Evolutionary conservation across 2,113 vertebrate genomes (phyloP).

Genomic region (Nycticryphes semicollaris): DNA sequence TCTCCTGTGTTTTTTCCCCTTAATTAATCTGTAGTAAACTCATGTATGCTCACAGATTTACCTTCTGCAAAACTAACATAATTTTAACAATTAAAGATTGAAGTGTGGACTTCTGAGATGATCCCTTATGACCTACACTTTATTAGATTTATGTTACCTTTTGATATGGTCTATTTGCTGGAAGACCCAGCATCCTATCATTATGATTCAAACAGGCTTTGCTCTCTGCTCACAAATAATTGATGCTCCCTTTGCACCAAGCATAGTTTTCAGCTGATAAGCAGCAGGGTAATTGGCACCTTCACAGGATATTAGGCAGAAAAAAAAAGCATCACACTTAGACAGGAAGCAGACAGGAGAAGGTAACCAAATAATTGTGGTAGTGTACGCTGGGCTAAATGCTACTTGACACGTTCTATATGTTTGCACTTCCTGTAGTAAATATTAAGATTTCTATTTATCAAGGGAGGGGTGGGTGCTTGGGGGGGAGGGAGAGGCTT

Average conservation of each 20-base stretch:
- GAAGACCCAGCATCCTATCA: slow-evolving; percentile 68
- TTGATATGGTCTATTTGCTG: slow-evolving; percentile 74
- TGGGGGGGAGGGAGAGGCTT: not conserved
- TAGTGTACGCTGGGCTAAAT: slow-evolving; percentile 4
- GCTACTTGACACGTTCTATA: slow-evolving; percentile 19
- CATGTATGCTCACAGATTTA: not conserved
- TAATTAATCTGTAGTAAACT: slow-evolving; percentile 45
- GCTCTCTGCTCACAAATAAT: slow-evolving; percentile 80
- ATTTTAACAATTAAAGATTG: slow-evolving; percentile 69
- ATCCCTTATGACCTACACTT: slow-evolving; percentile 68
- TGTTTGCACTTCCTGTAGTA: slow-evolving; percentile 34
- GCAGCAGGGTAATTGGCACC: slow-evolving; percentile 76
- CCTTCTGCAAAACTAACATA: slow-evolving; percentile 52
- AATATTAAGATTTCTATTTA: slow-evolving; percentile 42
- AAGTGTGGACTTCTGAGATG: slow-evolving; percentile 66
- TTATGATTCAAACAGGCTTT: slow-evolving; percentile 72
- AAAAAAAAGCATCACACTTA: slow-evolving; percentile 43
- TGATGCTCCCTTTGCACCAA: slow-evolving; percentile 76
- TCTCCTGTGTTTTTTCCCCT: not conserved
- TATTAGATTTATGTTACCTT: slow-evolving; percentile 73
- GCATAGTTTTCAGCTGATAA: slow-evolving; percentile 77
- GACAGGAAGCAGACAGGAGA: slow-evolving; percentile 61
- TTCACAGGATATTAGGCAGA: slow-evolving; percentile 69
- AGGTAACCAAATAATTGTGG: slow-evolving; percentile 58
- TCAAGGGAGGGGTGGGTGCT: not conserved